Evolutionary conservation across 2,113 vertebrate genomes (phyloP).

Genomic region (Odobenus rosmarus): DNA sequence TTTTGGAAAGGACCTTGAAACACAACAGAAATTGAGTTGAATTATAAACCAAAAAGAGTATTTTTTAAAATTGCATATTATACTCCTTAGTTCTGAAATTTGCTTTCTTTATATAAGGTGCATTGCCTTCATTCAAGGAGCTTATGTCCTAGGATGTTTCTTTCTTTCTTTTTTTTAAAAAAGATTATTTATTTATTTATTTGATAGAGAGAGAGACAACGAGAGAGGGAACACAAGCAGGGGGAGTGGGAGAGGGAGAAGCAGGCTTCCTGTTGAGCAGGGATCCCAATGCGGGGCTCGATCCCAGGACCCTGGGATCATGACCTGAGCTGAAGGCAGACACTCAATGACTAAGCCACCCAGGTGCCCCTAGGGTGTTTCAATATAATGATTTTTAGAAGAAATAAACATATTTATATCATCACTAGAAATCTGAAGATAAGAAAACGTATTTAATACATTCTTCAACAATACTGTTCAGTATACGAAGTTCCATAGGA

Average conservation of each 20-base stretch:
- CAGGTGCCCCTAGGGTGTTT: neutral
- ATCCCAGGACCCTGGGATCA: too few relatives aligned
- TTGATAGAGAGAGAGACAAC: too few relatives aligned
- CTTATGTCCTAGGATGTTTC: neutral
- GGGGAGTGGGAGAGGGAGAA: too few relatives aligned
- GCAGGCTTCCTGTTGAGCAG: too few relatives aligned
- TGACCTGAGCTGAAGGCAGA: too few relatives aligned
- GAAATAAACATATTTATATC: neutral
- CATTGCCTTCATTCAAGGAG: neutral
- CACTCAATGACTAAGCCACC: too few relatives aligned
- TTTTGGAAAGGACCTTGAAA: neutral
- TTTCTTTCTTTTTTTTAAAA: too few relatives aligned
- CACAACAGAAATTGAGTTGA: conserved; percentile 20
- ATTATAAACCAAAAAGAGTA: neutral
- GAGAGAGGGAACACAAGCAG: too few relatives aligned
- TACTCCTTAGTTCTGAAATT: neutral
- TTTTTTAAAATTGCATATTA: neutral
- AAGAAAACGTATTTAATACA: neutral
- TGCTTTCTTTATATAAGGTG: neutral
- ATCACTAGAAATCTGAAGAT: neutral
- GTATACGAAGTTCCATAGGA: neutral
- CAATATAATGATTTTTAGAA: conserved; percentile 4
- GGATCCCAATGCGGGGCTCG: too few relatives aligned
- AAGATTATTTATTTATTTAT: too few relatives aligned
- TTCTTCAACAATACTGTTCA: neutral